These are phyloP conservation scores for Megastigmus dorsalis DNA, from an alignment of 2,888 invertebrate genomes.

Conservation along the genomic window DNA sequence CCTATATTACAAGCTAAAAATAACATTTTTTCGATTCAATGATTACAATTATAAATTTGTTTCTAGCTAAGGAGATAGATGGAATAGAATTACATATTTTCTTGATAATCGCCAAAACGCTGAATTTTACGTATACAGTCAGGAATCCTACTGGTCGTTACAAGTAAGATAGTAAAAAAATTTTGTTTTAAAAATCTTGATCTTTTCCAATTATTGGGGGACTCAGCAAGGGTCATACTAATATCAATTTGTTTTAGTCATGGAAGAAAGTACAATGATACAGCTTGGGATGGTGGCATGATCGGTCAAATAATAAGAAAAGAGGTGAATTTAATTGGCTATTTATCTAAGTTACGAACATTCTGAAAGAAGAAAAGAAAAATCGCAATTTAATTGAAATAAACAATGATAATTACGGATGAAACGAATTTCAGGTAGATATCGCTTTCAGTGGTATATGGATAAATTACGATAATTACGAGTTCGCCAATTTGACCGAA, in stretches of 20 bases:
- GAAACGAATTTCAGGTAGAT: constrained; percentile 59
- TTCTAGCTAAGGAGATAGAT: constrained; percentile 63
- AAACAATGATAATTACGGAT: background rate
- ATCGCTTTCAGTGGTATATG: constrained; percentile 67
- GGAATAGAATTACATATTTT: constrained; percentile 67
- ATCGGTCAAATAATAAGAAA: constrained; percentile 60
- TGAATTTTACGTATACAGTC: constrained; percentile 68
- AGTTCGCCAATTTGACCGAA: constrained; percentile 60
- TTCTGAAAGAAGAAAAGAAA: too few relatives aligned
- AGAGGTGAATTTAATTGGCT: constrained; percentile 62
- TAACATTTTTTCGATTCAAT: too few relatives aligned
- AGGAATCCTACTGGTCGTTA: constrained; percentile 59
- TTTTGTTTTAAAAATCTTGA: too few relatives aligned
- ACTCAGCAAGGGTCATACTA: too few relatives aligned
- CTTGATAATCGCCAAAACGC: constrained; percentile 62
- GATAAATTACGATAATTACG: constrained; percentile 60
- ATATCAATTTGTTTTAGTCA: constrained; percentile 61
- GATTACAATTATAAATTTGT: background rate
- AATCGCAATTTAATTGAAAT: background rate
- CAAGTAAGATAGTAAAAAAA: too few relatives aligned
- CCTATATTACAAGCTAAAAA: background rate
- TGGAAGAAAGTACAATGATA: constrained; percentile 61
- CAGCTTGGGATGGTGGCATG: constrained; percentile 65
- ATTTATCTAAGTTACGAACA: background rate
- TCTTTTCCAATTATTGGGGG: too few relatives aligned